Base-by-base conservation (phyloP, 2,888 invertebrate species). In the Scrobipalpa costella region DNA sequence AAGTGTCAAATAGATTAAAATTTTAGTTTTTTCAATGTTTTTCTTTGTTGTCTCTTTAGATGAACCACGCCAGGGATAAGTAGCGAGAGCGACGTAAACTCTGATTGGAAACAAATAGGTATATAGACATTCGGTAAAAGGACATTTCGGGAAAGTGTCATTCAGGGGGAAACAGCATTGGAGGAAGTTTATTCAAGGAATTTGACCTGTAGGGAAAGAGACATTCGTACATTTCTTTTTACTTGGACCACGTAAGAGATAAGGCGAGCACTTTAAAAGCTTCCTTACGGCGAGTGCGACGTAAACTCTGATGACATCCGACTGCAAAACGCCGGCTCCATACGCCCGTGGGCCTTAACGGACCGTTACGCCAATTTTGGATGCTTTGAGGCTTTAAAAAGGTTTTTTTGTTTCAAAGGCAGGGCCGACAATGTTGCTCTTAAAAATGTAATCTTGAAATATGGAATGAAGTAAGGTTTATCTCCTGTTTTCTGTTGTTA, bases 241-340 rank as follows among this genome's bases (percentile, higher is more conserved):
- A 1, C 13, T 47, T 34, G 19, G 11, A 36, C 50, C 61, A 36
- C 3, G 34, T 34, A 19, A 13, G 2, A 61, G 61, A 61, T 61
- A 61, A 61, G 61, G 36, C 61, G 50, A n/a, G 50, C 61, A 61
- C 36, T 61, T 61, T 61, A 61, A 60, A 61, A 52, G 50, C 61
- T 44, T 52, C 61, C 61, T 52, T 27, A 15, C 47, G n/a, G 50
- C 15, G 27, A 52, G 50, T 21, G 38, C 36, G 7, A 21, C 61
- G 38, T 61, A 61, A 61, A 50, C 34, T 61, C 50, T 36, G 50
- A 61, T 34, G 61, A 61, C 61, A 50, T 61, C 61, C 61, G 61
- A 50, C 50, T 33, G 55, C n/a, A 11, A 27, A 8, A 27, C 52
- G 21, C 1, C 27, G 55, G 55, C 55, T 27, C 33, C 19, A 27